phyloP scores from a whole-genome alignment of 2,888 invertebrate genomes.

The Tinea semifulvella region DNA sequence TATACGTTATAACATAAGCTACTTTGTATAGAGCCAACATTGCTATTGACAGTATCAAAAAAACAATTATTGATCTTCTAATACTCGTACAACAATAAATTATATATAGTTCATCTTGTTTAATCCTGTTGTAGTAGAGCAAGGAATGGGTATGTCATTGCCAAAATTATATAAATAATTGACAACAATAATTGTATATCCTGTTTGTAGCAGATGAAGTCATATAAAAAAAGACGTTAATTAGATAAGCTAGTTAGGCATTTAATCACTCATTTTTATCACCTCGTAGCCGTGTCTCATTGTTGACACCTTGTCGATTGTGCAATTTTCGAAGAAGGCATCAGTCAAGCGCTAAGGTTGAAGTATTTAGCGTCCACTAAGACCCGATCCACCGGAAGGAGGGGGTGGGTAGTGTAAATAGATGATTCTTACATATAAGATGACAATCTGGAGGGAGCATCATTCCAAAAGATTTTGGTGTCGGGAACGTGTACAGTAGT shows the following conservation, averaged over 20 bases:
- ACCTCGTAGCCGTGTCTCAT: conserved; percentile 41
- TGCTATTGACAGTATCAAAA: too few species aligned
- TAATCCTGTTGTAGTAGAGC: too few species aligned
- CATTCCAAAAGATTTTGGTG: conserved; percentile 41
- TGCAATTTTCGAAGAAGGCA: conserved; percentile 61
- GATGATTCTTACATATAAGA: conserved; percentile 60
- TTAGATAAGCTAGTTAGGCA: conserved; percentile 9
- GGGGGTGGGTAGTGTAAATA: conserved; percentile 64
- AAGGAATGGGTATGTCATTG: too few species aligned
- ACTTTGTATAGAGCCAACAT: too few species aligned
- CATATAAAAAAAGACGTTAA: conserved; percentile 11
- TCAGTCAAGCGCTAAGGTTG: conserved; percentile 60
- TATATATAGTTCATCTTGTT: too few species aligned
- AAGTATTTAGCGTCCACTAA: conserved; percentile 60
- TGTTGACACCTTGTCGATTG: conserved; percentile 57
- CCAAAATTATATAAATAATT: background rate
- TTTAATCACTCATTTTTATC: conserved; percentile 39
- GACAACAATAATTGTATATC: too few species aligned
- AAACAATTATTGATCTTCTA: too few species aligned
- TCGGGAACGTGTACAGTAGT: conserved; percentile 41
- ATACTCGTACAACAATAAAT: too few species aligned
- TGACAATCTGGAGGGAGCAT: conserved; percentile 48
- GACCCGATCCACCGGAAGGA: conserved; percentile 46
- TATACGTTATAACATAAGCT: background rate
- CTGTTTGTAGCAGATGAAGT: conserved; percentile 1